Evolutionary conservation across 30 jellyfish, hydroid and myxozoan genomes (phyloP).

Genomic region (Rhopilema esculentum): DNA sequence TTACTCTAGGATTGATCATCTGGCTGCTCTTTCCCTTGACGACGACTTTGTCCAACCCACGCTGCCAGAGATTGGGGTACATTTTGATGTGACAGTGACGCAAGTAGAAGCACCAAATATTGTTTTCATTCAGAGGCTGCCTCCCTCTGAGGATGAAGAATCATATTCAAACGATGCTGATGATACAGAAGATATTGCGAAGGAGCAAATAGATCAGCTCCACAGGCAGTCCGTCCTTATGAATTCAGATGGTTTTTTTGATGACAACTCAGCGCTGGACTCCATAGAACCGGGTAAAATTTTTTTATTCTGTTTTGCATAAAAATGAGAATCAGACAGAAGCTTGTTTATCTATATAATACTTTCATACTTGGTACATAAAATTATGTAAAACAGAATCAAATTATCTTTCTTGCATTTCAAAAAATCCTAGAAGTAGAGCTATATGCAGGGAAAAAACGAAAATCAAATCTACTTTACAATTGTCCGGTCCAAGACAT

Average conservation of each 20-base stretch:
- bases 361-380: no score
- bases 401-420: no score
- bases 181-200: slow-evolving; percentile 56
- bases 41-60: slow-evolving; percentile 26
- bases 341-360: no score
- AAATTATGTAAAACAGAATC: no score
- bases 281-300: slow-evolving; percentile 7
- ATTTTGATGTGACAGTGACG: slow-evolving; percentile 83
- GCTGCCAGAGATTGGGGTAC: slow-evolving; percentile 79
- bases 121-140: slow-evolving; percentile 76
- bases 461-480: no score
- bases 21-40: slow-evolving; percentile 1
- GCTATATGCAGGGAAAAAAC: no score
- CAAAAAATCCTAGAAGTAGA: no score
- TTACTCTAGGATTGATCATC: slow-evolving; percentile 21
- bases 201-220: slow-evolving; percentile 46
- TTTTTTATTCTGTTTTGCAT: no score
- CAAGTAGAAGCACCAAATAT: slow-evolving; percentile 80
- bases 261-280: slow-evolving; percentile 24
- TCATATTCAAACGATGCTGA: slow-evolving; percentile 41
- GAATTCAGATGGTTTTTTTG: slow-evolving; percentile 53
- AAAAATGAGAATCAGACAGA: no score
- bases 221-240: slow-evolving; percentile 12
- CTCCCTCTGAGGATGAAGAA: slow-evolving; percentile 34
- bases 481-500: no score